phyloP scores from a whole-genome alignment of 2,797 vertebrate species.

The Mus caroli region DNA sequence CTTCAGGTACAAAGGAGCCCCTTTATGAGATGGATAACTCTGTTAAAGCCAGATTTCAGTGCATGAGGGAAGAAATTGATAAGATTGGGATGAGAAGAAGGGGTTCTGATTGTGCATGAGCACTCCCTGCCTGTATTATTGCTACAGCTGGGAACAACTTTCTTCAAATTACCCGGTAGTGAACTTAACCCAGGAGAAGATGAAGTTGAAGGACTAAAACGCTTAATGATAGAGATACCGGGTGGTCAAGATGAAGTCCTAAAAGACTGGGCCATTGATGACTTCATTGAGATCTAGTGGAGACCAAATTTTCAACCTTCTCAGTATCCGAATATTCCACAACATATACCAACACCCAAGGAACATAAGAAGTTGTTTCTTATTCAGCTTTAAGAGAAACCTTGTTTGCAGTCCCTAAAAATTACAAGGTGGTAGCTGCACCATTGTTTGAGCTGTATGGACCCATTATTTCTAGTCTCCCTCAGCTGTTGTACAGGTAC shows the following conservation, averaged over 20 bases:
- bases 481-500: constrained; percentile 99
- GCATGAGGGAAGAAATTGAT: constrained; percentile 99
- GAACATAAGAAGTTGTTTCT: constrained; percentile 99
- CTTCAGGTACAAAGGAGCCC: constrained; percentile 98
- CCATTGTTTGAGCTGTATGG: constrained; percentile 98
- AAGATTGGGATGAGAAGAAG: constrained; percentile 98
- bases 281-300: no score
- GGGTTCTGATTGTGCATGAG: constrained; percentile 98
- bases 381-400: constrained; percentile 99
- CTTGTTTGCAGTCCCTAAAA: constrained; percentile 99
- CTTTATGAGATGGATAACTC: constrained; percentile 99
- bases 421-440: constrained; percentile 98
- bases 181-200: constrained; percentile 98
- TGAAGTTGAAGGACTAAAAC: constrained; percentile 98
- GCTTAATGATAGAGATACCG: constrained; percentile 95
- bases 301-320: no score
- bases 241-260: no score
- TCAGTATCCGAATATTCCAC: constrained; percentile 99
- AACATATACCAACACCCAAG: constrained; percentile 99
- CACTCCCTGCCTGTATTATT: constrained; percentile 97
- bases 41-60: constrained; percentile 97
- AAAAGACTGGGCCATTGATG: no score
- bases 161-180: constrained; percentile 99
- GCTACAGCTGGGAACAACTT: constrained; percentile 97
- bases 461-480: constrained; percentile 99